These are phyloP conservation scores for Hybos culiciformis DNA, from an alignment of 2,888 invertebrate species.

Conservation along the genomic window DNA sequence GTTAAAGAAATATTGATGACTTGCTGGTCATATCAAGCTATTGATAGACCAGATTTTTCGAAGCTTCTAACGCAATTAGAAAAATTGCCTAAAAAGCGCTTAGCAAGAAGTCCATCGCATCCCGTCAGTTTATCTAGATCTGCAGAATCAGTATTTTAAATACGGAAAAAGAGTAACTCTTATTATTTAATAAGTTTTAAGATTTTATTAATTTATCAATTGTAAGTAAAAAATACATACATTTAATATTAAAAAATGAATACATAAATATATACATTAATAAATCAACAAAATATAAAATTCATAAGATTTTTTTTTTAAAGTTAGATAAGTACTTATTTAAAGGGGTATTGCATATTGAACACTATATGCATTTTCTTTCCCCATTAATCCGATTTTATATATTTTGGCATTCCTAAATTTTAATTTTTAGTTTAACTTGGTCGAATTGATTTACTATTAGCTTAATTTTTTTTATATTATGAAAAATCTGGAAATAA, in stretches of 20 bases:
- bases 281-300: neutral
- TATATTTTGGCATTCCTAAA: too few relatives aligned
- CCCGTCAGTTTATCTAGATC: slow-evolving; percentile 93
- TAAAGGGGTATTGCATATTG: too few relatives aligned
- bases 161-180: slow-evolving; percentile 10
- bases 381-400: too few relatives aligned
- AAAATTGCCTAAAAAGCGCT: slow-evolving; percentile 85
- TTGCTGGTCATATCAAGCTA: slow-evolving; percentile 84
- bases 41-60: slow-evolving; percentile 83
- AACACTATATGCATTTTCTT: too few relatives aligned
- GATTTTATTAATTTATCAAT: too few relatives aligned
- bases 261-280: neutral
- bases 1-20: slow-evolving; percentile 96
- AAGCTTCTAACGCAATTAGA: slow-evolving; percentile 72
- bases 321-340: neutral
- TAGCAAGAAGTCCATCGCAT: slow-evolving; percentile 95
- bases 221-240: neutral
- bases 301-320: neutral
- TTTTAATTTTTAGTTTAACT: too few relatives aligned
- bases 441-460: too few relatives aligned
- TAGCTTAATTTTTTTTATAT: too few relatives aligned
- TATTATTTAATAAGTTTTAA: too few relatives aligned
- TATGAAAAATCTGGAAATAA: too few relatives aligned
- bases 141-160: slow-evolving; percentile 85
- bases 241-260: neutral